A percentile compares a stretch with the other conserved stretches of the same genome.
Conservation (phyloP, 2,113 vertebrate species). For the Ptilonorhynchus violaceus region DNA sequence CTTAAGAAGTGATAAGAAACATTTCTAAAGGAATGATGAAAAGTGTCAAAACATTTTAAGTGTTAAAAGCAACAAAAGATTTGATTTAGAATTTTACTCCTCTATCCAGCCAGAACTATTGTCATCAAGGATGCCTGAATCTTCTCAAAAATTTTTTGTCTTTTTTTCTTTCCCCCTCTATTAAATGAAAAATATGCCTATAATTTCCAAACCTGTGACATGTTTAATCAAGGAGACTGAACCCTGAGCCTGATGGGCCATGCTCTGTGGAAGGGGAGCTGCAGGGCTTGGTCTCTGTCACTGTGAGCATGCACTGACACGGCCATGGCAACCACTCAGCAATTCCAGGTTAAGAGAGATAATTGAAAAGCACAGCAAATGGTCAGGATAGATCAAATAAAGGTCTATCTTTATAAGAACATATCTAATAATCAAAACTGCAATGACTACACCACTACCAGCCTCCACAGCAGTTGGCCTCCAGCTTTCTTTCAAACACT, state of each 20-base stretch:
- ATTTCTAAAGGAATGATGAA: conserved; percentile 47
- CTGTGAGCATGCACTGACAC: not conserved
- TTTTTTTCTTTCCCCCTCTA: not conserved
- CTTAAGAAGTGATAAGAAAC: conserved; percentile 46
- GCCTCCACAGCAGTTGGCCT: not conserved
- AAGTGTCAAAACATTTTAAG: conserved; percentile 47
- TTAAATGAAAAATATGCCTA: not conserved
- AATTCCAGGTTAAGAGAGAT: not conserved
- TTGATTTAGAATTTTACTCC: not conserved
- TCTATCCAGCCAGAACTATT: conserved; percentile 14
- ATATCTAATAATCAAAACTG: not conserved
- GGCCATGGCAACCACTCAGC: not conserved
- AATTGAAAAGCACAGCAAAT: not conserved
- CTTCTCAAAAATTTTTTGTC: not conserved
- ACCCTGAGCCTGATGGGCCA: not conserved
- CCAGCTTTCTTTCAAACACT: not conserved
- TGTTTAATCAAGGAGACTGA: not conserved
- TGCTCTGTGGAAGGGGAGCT: not conserved
- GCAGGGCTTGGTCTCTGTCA: not conserved
- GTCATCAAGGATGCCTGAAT: not conserved
- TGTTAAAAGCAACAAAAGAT: conserved; percentile 42
- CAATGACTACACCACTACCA: not conserved
- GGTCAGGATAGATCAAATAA: not conserved
- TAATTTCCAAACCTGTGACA: not conserved
- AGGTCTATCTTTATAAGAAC: not conserved